These are phyloP conservation scores for Lycocerus yunnanus DNA, from an alignment of 2,888 invertebrate genomes.

Conservation along the genomic window DNA sequence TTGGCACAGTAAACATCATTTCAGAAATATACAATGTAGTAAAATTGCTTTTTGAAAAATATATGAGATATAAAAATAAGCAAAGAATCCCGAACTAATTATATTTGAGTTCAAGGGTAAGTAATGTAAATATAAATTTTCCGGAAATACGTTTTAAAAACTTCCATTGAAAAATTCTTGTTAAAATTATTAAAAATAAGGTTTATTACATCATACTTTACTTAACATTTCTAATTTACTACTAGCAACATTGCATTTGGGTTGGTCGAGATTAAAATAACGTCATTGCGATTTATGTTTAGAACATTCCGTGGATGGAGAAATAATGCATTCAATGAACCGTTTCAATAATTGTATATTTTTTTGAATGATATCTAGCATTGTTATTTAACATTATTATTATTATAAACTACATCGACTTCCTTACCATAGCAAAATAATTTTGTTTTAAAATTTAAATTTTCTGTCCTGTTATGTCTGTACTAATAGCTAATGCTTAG, in stretches of 20 bases:
- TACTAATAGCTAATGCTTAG: too few species aligned
- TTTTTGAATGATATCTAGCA: too few species aligned
- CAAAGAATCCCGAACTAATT: neutral
- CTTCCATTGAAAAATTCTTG: neutral
- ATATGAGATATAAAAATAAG: neutral
- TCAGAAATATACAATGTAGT: neutral
- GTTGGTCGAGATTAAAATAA: too few species aligned
- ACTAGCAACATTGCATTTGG: neutral
- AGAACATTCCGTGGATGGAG: neutral
- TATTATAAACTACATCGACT: too few species aligned
- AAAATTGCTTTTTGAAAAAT: neutral
- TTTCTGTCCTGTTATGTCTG: too few species aligned
- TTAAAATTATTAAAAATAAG: neutral
- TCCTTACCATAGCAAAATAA: neutral
- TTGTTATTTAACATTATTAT: too few species aligned
- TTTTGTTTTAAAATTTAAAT: neutral
- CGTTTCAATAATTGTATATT: too few species aligned
- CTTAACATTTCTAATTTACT: neutral
- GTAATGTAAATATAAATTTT: neutral
- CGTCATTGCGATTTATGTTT: neutral
- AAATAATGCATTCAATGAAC: neutral
- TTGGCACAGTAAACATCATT: neutral
- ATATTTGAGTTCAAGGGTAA: neutral
- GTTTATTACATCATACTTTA: neutral
- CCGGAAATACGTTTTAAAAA: neutral